Percentiles rank a stretch among this genome's conserved stretches.
phyloP scores from a whole-genome alignment of 2,113 vertebrate genomes.

The Esox niger region DNA sequence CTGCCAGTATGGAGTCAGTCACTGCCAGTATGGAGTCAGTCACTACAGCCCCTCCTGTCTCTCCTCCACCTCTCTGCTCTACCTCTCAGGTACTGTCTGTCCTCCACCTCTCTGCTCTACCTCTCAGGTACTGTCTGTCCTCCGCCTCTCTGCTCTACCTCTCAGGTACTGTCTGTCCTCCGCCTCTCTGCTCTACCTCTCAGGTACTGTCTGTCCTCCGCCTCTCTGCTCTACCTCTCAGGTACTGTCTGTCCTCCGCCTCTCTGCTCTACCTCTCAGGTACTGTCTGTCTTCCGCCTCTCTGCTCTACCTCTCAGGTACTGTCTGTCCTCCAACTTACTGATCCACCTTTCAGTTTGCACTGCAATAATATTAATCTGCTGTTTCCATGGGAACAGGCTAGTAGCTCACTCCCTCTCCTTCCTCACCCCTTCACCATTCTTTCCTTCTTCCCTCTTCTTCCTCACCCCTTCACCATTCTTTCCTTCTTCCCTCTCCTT shows the following conservation, averaged over 20 bases:
- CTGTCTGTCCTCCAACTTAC: too few species aligned
- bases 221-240: background rate
- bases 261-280: too few species aligned
- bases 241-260: too few species aligned
- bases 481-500: background rate
- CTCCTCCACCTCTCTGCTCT: background rate
- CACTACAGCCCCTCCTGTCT: background rate
- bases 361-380: too few species aligned
- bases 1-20: too few species aligned
- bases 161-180: background rate
- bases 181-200: background rate
- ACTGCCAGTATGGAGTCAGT: too few species aligned
- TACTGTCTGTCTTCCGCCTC: too few species aligned
- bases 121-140: background rate
- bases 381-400: constrained; percentile 38
- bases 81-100: background rate
- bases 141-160: background rate
- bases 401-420: background rate
- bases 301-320: too few species aligned
- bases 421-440: constrained; percentile 1
- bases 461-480: background rate
- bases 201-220: background rate
- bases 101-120: background rate
- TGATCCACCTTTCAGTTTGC: too few species aligned
- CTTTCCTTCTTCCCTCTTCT: background rate